Evolutionary conservation across 1,140 invertebrate species (phyloP), one percentile per base, ranked within the genome.

Genomic region (Leucophenga varia): DNA sequence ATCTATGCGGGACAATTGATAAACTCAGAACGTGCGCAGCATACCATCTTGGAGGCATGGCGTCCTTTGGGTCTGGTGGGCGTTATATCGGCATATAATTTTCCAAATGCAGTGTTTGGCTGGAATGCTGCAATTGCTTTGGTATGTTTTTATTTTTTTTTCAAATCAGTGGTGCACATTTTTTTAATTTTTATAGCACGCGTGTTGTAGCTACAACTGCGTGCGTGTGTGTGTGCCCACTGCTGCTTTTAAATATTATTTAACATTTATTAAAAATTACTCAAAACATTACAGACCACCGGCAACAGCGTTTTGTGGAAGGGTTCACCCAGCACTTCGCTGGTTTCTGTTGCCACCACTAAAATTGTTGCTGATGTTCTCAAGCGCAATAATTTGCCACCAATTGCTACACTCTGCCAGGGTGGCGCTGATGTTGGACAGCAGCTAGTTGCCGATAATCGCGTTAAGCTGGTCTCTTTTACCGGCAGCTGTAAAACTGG

Each of bases 41-140:
- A 98, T 76, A 84, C 86, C 21, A 80, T 98, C 1, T 64, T 98
- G 42, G 95, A 98, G 77, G 87, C 89, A 47, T 98, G 95, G 94
- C 97, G 97, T 77, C 94, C 95, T 0, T 72, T 98, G 1, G 97
- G 97, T 12, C 79, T 92, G 3, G 82, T 99, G 43, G 96, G 95
- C 13, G 87, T 99, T 32, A 99, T 99, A 57, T 90, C 91, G n/a
- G 97, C 97, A 2, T 99, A 98, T 72, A 99, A 99, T 77, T 99
- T 99, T 77, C 97, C 97, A 1, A 87, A 94, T 22, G 97, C 97
- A 22, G 96, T 99, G 18, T 99, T 93, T 76, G 97, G 97, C 2
- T 99, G 97, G 97, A 99, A 99, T 72, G 92, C 89, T 64, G 94
- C 95, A 18, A 88, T 99, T 55, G 95, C 96, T 7, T 96, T 86